Conservation (phyloP, 2,113 vertebrate species). For the Hemibates koningsi region DNA sequence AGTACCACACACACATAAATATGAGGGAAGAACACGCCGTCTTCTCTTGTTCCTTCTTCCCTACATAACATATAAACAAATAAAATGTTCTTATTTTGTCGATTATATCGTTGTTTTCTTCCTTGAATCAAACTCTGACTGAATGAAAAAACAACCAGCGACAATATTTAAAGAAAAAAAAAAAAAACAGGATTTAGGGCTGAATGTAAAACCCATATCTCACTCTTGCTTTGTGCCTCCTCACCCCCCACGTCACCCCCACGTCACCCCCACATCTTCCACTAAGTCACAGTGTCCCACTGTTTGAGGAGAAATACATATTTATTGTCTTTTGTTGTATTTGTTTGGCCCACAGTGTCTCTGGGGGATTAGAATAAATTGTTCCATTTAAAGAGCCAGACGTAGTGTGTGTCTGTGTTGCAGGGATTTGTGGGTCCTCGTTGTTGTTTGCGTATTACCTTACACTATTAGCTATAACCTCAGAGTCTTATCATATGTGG, state of each 20-base stretch:
- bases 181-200: not conserved
- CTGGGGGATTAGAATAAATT: conserved; percentile 5
- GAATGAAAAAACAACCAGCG: not conserved
- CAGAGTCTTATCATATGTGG: not conserved
- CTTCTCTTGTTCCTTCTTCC: not conserved
- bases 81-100: not conserved
- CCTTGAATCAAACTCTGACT: not conserved
- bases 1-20: rapidly evolving
- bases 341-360: not conserved
- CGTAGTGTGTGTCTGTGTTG: not conserved
- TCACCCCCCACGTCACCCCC: not conserved
- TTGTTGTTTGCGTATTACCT: not conserved
- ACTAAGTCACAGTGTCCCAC: not conserved
- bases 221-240: not conserved
- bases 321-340: not conserved
- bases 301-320: not conserved
- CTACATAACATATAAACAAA: not conserved
- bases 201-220: not conserved
- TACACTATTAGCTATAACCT: not conserved
- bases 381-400: not conserved
- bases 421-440: not conserved
- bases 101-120: not conserved
- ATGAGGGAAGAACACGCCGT: not conserved
- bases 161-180: not conserved
- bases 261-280: not conserved